Conservation (phyloP, 2,888 invertebrate genomes). For the Nemapogon koenigi region DNA sequence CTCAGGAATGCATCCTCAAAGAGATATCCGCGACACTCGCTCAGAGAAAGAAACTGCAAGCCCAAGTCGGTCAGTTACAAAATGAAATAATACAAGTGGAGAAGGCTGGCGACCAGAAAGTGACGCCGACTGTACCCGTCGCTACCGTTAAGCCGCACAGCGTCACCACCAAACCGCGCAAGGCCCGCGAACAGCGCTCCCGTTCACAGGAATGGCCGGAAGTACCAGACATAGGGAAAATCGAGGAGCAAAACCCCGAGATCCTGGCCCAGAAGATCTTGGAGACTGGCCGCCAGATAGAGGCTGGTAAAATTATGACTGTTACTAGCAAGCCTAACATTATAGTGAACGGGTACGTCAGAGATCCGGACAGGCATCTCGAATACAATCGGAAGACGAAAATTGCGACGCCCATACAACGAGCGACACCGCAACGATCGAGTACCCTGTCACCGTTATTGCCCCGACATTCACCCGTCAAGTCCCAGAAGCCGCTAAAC, state of each 20-base stretch:
- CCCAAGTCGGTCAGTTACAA: conserved; percentile 80
- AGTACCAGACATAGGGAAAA: conserved; percentile 87
- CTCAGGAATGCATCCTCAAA: conserved; percentile 82
- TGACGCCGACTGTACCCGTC: conserved; percentile 38
- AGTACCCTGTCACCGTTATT: conserved; percentile 23
- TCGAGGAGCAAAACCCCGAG: conserved; percentile 91
- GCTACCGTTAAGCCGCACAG: conserved; percentile 53
- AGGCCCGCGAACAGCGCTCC: conserved; percentile 74
- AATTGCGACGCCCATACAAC: conserved; percentile 24
- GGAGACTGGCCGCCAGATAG: conserved; percentile 88
- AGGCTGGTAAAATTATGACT: conserved; percentile 75
- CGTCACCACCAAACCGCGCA: conserved; percentile 57
- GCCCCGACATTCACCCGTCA: conserved; percentile 34
- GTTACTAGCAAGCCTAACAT: conserved; percentile 35
- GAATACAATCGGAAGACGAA: conserved; percentile 25
- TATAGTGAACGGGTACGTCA: conserved; percentile 44
- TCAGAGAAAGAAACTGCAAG: conserved; percentile 84
- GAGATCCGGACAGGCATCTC: conserved; percentile 34
- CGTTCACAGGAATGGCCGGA: conserved; percentile 92
- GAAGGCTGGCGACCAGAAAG: conserved; percentile 71
- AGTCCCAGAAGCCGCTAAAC: conserved; percentile 48
- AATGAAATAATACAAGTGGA: conserved; percentile 79
- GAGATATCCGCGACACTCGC: conserved; percentile 86
- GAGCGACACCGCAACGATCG: conserved; percentile 27
- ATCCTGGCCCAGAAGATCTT: conserved; percentile 88